Evolutionary conservation across 2,797 vertebrate genomes (phyloP), one percentile per base, ranked within the genome.

Genomic region (Acestrorhynchus altus): DNA sequence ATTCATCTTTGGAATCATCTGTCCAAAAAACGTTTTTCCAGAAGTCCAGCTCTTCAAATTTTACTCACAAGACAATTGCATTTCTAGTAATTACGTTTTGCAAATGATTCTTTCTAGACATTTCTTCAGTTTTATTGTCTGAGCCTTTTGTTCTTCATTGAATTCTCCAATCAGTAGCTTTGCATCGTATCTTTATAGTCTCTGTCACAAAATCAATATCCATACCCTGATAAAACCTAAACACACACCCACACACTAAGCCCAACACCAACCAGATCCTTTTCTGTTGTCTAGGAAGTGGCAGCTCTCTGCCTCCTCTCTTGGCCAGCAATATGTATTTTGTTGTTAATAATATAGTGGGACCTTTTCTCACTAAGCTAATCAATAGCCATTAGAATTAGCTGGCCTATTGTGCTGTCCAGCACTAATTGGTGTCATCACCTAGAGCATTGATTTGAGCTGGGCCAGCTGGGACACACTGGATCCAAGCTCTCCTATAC

Each of bases 341-440:
- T 80, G 82, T 88, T 84, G 86, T 92, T 92, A 91, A 91, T 92
- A 78, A 90, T 89, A 86, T 79, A 81, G 10, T 71, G 79, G 18
- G 31, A 40, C 80, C 91, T 93, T 92, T 87, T 76, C 69, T 52
- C 83, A 63, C 78, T 74, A 79, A 60, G 49, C 83, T 86, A 83
- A 92, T 93, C 91, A 89, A 91, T 94, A 92, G 82, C 89, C 83
- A 84, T 91, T 91, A 92, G 88, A 90, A 94, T 93, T 91, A 92
- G 92, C 83, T 67, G 88, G 81, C 81, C 90, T 83, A 90, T 91
- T 87, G 79, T 76, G 85, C 86, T 90, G 89, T 90, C 86, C 87
- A 84, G 78, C 86, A 92, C 89, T 90, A 84, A 92, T 93, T 90
- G 92, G 89, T 87, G 85, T 88, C 90, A 88, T 87, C 86, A 87